phyloP scores from a whole-genome alignment of 2,797 vertebrate species.

The Corythornis leucogaster region DNA sequence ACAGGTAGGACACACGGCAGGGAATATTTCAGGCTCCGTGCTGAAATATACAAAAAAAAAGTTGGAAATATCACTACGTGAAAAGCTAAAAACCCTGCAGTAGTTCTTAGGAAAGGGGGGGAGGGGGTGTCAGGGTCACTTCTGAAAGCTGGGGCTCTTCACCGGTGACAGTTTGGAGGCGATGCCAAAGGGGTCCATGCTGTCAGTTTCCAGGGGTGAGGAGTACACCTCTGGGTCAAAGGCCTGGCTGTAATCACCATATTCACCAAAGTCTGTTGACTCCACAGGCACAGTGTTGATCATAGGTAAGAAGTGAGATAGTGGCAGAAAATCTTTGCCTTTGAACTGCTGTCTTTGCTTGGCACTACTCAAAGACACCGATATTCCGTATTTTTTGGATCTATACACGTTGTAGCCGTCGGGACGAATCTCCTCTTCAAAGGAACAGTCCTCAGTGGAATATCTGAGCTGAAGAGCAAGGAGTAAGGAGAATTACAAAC shows the following conservation, averaged over 20 bases:
- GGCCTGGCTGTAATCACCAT: constrained; percentile 43
- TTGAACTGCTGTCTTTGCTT: constrained; percentile 82
- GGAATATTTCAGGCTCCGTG: neutral
- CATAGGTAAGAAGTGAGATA: constrained; percentile 92
- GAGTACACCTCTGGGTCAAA: constrained; percentile 45
- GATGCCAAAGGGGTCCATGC: constrained; percentile 87
- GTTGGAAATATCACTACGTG: neutral
- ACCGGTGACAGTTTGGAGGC: constrained; percentile 82
- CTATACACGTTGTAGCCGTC: constrained; percentile 90
- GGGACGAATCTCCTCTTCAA: constrained; percentile 87
- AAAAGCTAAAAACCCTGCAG: constrained; percentile 5
- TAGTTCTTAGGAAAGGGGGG: too few relatives aligned
- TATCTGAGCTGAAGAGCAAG: constrained; percentile 79
- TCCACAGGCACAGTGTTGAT: constrained; percentile 76
- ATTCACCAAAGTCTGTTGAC: constrained; percentile 9
- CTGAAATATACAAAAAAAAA: neutral
- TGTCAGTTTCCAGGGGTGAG: constrained; percentile 76
- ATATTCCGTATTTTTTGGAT: constrained; percentile 81
- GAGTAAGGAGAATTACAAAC: neutral
- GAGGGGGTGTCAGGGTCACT: constrained; percentile 68
- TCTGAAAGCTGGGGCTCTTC: constrained; percentile 91
- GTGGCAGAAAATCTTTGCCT: constrained; percentile 77
- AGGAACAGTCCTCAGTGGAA: constrained; percentile 88
- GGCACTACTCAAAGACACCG: constrained; percentile 85
- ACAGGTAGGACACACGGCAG: neutral